These are phyloP conservation scores for Microctonus brassicae DNA, from an alignment of 2,888 invertebrate species.

Conservation along the genomic window DNA sequence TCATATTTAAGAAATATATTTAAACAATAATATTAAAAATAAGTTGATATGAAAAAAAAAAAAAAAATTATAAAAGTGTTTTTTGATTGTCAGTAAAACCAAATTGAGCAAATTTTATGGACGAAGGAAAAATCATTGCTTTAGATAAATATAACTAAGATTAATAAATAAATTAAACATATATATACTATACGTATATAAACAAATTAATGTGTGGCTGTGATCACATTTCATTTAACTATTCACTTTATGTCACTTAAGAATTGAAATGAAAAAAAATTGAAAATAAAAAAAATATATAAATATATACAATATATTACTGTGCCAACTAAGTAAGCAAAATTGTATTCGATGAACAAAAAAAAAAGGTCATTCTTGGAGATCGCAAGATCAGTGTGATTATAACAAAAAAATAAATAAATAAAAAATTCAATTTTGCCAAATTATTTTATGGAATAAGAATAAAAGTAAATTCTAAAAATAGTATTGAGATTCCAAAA, in stretches of 20 bases:
- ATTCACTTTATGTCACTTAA: constrained; percentile 45
- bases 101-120: constrained; percentile 25
- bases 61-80: constrained; percentile 23
- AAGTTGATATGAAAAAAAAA: constrained; percentile 28
- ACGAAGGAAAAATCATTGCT: constrained; percentile 36
- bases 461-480: no score
- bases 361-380: no score
- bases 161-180: constrained; percentile 43
- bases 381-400: no score
- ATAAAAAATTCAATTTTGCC: no score
- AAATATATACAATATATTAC: constrained; percentile 26
- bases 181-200: constrained; percentile 34
- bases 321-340: no score
- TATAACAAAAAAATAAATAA: no score
- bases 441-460: no score
- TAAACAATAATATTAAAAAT: not conserved
- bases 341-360: not conserved
- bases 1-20: not conserved
- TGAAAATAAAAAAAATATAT: constrained; percentile 16
- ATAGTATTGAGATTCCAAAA: no score
- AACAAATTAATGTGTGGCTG: constrained; percentile 67
- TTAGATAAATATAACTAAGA: constrained; percentile 27
- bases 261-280: constrained; percentile 26
- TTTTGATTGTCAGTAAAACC: constrained; percentile 16
- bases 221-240: constrained; percentile 68